Percentiles rank a stretch among this genome's conserved stretches.
Conservation (phyloP, 2,888 invertebrate species). For the Serrognathus titanus region DNA sequence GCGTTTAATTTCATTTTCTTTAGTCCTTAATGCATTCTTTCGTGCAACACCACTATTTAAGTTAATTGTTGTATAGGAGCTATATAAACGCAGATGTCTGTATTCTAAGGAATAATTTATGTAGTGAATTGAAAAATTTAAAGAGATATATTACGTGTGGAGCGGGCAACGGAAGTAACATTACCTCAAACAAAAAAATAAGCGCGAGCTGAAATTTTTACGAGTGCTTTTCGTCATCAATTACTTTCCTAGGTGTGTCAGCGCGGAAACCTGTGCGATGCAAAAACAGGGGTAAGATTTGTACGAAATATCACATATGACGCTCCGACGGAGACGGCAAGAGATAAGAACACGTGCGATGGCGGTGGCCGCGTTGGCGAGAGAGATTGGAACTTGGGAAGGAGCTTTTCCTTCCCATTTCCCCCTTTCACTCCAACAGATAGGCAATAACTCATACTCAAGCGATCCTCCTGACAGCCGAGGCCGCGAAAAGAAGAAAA, state of each 20-base stretch:
- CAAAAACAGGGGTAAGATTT: slow-evolving; percentile 12
- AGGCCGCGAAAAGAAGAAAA: slow-evolving; percentile 47
- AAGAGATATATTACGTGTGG: too few relatives aligned
- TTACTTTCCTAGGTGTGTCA: slow-evolving; percentile 11
- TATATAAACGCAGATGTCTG: too few relatives aligned
- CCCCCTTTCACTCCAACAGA: slow-evolving; percentile 45
- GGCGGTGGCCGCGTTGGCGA: slow-evolving; percentile 14
- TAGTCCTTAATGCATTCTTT: too few relatives aligned
- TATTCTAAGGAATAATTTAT: too few relatives aligned
- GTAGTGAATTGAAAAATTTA: too few relatives aligned
- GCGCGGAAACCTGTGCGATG: slow-evolving; percentile 1
- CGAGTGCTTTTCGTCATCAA: slow-evolving; percentile 16
- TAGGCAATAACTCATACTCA: slow-evolving; percentile 47
- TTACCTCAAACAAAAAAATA: too few relatives aligned
- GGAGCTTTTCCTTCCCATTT: slow-evolving; percentile 46
- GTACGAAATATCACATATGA: slow-evolving; percentile 19
- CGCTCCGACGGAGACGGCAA: slow-evolving; percentile 14
- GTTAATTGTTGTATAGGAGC: too few relatives aligned
- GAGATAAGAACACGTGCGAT: slow-evolving; percentile 31
- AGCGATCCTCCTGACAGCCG: slow-evolving; percentile 38
- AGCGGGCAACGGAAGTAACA: too few relatives aligned
- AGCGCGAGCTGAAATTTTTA: background rate
- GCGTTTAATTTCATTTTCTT: too few relatives aligned
- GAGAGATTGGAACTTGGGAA: slow-evolving; percentile 34
- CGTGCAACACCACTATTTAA: too few relatives aligned